A percentile compares a stretch with the other conserved stretches of the same genome.
phyloP scores from a whole-genome alignment of 2,888 invertebrate species.

The Acronicta aceris region DNA sequence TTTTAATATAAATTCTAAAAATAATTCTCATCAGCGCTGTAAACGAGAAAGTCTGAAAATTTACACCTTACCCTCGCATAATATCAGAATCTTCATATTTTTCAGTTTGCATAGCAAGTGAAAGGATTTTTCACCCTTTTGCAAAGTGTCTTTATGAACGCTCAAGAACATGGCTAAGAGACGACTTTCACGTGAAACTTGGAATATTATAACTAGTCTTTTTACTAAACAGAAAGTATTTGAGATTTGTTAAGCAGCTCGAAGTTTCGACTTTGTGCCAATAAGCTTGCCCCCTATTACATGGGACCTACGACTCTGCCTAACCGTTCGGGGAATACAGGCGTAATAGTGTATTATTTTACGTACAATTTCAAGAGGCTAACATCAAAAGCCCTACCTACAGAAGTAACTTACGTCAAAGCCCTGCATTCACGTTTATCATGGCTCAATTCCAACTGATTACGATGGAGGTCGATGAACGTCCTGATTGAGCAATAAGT shows the following conservation, averaged over 20 bases:
- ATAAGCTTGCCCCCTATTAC: no score
- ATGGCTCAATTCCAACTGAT: conserved; percentile 38
- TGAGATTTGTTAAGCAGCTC: background rate
- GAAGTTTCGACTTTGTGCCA: no score
- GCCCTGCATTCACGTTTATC: no score
- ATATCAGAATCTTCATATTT: conserved; percentile 30
- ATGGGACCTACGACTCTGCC: no score
- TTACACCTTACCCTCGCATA: conserved; percentile 19
- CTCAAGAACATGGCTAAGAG: conserved; percentile 31
- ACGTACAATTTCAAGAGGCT: no score
- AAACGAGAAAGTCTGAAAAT: conserved; percentile 9
- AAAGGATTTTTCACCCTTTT: conserved; percentile 37
- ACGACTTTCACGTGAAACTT: conserved; percentile 33
- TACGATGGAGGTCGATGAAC: conserved; percentile 31
- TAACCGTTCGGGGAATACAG: no score
- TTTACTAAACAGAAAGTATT: conserved; percentile 11
- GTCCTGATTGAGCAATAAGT: conserved; percentile 58
- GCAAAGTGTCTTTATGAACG: conserved; percentile 46
- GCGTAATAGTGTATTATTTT: no score
- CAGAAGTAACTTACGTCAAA: no score
- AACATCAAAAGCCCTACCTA: no score
- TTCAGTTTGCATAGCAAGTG: conserved; percentile 35
- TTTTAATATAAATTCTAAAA: conserved; percentile 5
- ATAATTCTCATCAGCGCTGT: conserved; percentile 23
- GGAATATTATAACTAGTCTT: conserved; percentile 36